A percentile compares a stretch with the other conserved stretches of the same genome.
phyloP scores from a whole-genome alignment of 1,140 invertebrate species.

The Monochamus saltuarius region DNA sequence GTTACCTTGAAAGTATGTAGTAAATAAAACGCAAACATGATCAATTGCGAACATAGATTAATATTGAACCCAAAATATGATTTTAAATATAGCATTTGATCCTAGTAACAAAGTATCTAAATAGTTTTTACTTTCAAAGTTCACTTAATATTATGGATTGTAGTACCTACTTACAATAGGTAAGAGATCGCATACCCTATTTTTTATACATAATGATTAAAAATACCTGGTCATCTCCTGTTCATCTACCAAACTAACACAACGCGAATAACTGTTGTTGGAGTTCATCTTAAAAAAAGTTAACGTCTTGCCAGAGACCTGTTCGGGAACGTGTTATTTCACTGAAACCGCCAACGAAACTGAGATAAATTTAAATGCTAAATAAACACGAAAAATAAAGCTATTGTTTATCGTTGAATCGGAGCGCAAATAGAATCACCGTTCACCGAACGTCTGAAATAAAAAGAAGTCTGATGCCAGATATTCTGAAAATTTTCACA shows the following conservation, averaged over 20 bases:
- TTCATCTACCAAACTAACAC: constrained; percentile 25
- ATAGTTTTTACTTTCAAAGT: neutral
- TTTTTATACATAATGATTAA: neutral
- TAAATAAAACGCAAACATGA: neutral
- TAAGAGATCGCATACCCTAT: neutral
- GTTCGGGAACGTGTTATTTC: neutral
- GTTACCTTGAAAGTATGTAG: too few relatives aligned
- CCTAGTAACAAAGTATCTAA: too few relatives aligned
- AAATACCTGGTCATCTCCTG: constrained; percentile 13
- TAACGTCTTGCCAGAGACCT: neutral
- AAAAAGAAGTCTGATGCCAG: too few relatives aligned
- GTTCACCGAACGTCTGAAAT: neutral
- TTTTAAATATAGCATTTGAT: too few relatives aligned
- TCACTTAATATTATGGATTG: too few relatives aligned
- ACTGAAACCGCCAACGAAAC: too few relatives aligned
- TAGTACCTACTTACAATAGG: too few relatives aligned
- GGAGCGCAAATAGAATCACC: neutral
- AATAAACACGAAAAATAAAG: neutral
- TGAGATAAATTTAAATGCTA: neutral
- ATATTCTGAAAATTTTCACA: too few relatives aligned
- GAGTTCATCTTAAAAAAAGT: neutral
- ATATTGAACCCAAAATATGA: neutral
- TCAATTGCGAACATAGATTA: neutral
- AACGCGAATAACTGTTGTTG: constrained; percentile 26
- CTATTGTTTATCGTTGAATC: neutral